phyloP scores from a whole-genome alignment of 1,140 invertebrate genomes.

The Tenebrio molitor region DNA sequence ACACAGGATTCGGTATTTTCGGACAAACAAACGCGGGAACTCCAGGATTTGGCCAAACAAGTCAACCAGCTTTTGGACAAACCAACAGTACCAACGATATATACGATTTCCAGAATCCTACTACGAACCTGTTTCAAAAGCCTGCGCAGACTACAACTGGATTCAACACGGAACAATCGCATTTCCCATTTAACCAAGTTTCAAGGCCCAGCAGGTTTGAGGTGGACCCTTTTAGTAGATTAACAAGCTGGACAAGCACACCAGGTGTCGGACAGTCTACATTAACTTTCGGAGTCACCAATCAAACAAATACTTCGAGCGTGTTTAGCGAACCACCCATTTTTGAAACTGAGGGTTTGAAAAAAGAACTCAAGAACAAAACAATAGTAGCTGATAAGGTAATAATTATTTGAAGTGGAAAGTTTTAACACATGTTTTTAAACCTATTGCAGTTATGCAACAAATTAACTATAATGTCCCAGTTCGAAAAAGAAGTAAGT shows the following conservation, averaged over 20 bases:
- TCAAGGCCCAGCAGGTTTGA: too few species aligned
- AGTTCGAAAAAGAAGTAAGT: conserved; percentile 73
- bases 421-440: conserved; percentile 18
- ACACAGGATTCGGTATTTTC: conserved; percentile 69
- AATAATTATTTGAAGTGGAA: conserved; percentile 49
- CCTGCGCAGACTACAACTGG: conserved; percentile 57
- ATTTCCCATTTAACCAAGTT: conserved; percentile 57
- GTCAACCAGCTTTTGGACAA: conserved; percentile 63
- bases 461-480: conserved; percentile 71
- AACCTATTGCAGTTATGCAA: conserved; percentile 68
- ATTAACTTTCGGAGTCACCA: conserved; percentile 64
- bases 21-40: conserved; percentile 66
- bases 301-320: conserved; percentile 65
- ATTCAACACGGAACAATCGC: conserved; percentile 48
- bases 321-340: conserved; percentile 53
- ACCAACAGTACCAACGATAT: too few species aligned
- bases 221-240: conserved; percentile 57
- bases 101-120: conserved; percentile 51
- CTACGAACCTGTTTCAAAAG: conserved; percentile 56
- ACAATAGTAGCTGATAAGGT: conserved; percentile 70
- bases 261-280: conserved; percentile 60
- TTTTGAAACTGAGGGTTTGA: conserved; percentile 70
- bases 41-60: conserved; percentile 63
- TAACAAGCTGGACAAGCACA: conserved; percentile 59
- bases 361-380: conserved; percentile 69